Conservation (phyloP, 2,888 invertebrate genomes). For the Petrolisthes cinctipes region DNA sequence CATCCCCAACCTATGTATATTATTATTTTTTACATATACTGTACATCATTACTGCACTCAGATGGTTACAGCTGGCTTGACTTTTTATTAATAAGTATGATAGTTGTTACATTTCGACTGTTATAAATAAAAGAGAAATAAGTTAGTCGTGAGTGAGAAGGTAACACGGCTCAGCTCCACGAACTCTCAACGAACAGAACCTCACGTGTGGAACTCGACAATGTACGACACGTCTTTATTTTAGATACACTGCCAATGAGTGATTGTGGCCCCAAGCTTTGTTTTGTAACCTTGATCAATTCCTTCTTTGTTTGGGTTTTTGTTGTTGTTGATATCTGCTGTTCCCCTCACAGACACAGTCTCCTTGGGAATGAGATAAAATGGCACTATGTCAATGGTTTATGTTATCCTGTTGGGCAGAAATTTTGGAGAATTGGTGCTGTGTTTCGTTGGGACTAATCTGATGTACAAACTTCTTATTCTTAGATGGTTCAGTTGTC, state of each 20-base stretch:
- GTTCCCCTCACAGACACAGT: not conserved
- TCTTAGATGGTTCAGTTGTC: not conserved
- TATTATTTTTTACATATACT: constrained; percentile 14
- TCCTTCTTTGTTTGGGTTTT: not conserved
- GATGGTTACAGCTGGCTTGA: constrained; percentile 56
- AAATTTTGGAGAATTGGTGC: not conserved
- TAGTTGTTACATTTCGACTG: constrained; percentile 32
- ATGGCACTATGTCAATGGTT: too few relatives aligned
- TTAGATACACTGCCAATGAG: constrained; percentile 60
- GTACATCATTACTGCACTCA: constrained; percentile 53
- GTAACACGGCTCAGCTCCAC: constrained; percentile 2
- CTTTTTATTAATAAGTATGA: constrained; percentile 53
- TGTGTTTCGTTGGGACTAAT: not conserved
- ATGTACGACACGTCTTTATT: constrained; percentile 38
- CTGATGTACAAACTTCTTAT: not conserved
- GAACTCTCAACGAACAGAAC: constrained; percentile 52
- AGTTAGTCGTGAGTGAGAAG: constrained; percentile 15
- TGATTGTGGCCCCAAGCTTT: constrained; percentile 21
- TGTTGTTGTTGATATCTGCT: not conserved
- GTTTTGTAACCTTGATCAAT: not conserved
- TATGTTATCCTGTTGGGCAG: not conserved
- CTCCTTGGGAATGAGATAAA: not conserved
- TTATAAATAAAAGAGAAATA: not conserved
- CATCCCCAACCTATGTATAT: constrained; percentile 14
- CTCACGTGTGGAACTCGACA: constrained; percentile 49